Evolutionary conservation across 2,888 invertebrate species (phyloP), one percentile per base, ranked within the genome.

Genomic region (Sesia bembeciformis): DNA sequence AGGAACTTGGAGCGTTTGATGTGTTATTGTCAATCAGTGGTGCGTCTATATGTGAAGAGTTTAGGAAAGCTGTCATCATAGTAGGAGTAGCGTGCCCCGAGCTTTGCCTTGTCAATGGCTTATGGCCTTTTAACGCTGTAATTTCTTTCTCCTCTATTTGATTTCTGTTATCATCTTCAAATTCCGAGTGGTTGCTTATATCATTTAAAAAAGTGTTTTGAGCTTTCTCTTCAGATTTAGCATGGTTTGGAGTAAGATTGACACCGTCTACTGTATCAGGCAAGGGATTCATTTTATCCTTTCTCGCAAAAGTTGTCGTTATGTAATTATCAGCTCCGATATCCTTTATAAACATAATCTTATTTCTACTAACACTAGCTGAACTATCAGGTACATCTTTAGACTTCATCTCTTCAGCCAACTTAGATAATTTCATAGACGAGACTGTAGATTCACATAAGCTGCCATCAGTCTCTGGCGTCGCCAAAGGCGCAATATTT

Each of bases 281-380:
- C 49, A 77, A 68, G 38, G 74, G 69, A 59, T 67, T 68, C 38
- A 72, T 70, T 61, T 82, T 86, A 54, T 85, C 84, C 65, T 81
- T 72, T 81, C 92, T 79, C 65, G 90, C 84, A 81, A 90, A 88
- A 52, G 91, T 91, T 51, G 94, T 93, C 58, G 93, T 93, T 53
- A 94, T 93, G 72, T 94, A 94, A 79, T 93, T 94, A 78, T 94
- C 94, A 53, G 93, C 92, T 51, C 93, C 94, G 64, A 94, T 93
- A 73, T 93, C 92, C 69, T 92, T 92, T 65, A 92, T 91, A 63
- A 91, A 88, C 67, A 92, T 72, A 55, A 92, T 87, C 74, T 91
- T 92, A 74, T 88, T 90, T 64, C 90, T 91, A 77, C 88, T 81
- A 64, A 75, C 74, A 64, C 76, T 74, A 64, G 82, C 77, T 58